Base-by-base conservation (phyloP, 2,888 invertebrate species). In the Agrotis clavis region DNA sequence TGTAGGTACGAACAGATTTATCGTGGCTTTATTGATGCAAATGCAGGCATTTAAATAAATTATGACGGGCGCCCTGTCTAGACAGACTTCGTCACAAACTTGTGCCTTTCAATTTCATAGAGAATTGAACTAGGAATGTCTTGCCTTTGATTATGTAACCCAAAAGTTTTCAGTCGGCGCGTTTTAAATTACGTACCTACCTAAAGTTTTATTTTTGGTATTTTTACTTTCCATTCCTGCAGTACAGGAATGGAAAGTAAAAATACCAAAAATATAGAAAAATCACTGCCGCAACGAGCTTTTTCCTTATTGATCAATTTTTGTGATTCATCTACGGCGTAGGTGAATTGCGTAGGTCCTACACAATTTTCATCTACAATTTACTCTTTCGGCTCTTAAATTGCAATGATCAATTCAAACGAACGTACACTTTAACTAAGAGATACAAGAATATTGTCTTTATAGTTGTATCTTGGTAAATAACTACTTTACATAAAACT, bases 11-110 rank as follows among this genome's bases (percentile, higher is more conserved):
- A 57, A 57, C 69, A 76, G 59, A 69, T 83, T 81, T 76, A 83
- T 81, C 30, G 77, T 59, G 54, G 61, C 60, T 72, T 78, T 75
- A 81, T 80, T 69, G 77, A 77, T 82, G 83, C 83, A 81, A 81
- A 77, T 78, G 69, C 68, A 62, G 65, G 64, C 71, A 82, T 78
- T 82, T 82, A 71, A 78, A 82, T 82, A 77, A 71, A 77, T 81
- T 77, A 77, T 77, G 77, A 81, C 81, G 78, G 78, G 82, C 78
- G 82, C 78, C 81, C 25, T 50, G 78, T 78, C 82, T 78, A 82
- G 78, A 77, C 77, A 19, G 71, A 57, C 62, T 77, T 71, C 62
- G 78, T 66, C 62, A 63, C 65, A 41, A 72, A 19, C 57, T 81
- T 59, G 62, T 47, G 47, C 63, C 62, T 68, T 81, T 57, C 48